Evolutionary conservation across 2,113 vertebrate species (phyloP).

Genomic region (Leptodactylus fuscus): DNA sequence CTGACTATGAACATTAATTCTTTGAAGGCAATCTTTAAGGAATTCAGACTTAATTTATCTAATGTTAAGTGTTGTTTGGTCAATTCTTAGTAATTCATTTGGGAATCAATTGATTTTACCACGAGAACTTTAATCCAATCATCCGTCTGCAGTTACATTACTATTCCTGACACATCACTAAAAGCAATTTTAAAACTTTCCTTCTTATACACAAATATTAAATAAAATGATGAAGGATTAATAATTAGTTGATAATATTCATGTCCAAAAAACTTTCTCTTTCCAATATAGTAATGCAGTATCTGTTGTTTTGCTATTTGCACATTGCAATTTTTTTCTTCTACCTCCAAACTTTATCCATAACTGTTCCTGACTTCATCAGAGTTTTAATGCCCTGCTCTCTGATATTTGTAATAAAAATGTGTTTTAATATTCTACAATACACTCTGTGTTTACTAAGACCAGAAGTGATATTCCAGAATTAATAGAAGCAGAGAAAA

Average conservation of each 20-base stretch:
- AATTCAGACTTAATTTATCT: background rate
- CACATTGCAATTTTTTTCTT: too few relatives aligned
- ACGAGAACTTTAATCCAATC: background rate
- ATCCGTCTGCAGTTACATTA: slow-evolving; percentile 1
- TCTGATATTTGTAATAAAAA: too few relatives aligned
- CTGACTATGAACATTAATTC: slow-evolving; percentile 15
- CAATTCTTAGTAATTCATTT: slow-evolving; percentile 14
- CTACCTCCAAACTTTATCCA: too few relatives aligned
- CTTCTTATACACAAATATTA: background rate
- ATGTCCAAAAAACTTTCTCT: too few relatives aligned
- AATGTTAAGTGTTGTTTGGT: slow-evolving; percentile 1
- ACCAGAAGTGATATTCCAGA: too few relatives aligned
- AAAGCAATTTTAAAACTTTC: background rate
- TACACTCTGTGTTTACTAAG: too few relatives aligned
- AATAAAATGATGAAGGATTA: background rate
- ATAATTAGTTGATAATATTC: background rate
- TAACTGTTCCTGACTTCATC: too few relatives aligned
- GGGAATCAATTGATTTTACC: slow-evolving; percentile 10
- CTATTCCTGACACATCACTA: background rate
- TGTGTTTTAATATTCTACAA: too few relatives aligned
- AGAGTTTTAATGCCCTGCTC: too few relatives aligned
- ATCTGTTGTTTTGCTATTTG: too few relatives aligned
- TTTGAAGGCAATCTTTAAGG: background rate
- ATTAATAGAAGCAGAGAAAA: too few relatives aligned
- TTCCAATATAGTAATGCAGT: too few relatives aligned